Percentiles rank a stretch among this genome's conserved stretches.
phyloP scores from a whole-genome alignment of 2,113 vertebrate species.

The Strigops habroptila region DNA sequence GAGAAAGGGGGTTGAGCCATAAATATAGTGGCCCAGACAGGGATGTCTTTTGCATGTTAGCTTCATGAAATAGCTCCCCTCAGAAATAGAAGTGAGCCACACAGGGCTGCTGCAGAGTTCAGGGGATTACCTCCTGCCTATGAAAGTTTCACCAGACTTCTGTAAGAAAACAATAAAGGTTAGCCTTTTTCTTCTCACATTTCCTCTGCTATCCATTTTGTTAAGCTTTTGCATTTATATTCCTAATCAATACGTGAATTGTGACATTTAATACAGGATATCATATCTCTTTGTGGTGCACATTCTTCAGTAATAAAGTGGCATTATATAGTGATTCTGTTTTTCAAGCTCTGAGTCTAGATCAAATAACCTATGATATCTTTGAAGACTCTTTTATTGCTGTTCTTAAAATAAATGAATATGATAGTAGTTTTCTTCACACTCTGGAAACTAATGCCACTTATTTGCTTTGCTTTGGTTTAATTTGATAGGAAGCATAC shows the following conservation, averaged over 20 bases:
- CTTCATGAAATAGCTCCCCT: not conserved
- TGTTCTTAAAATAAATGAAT: conserved; percentile 28
- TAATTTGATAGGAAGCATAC: not conserved
- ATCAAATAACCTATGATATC: conserved; percentile 36
- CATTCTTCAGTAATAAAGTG: conserved; percentile 34
- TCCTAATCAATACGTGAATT: conserved; percentile 64
- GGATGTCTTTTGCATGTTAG: not conserved
- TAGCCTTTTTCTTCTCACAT: not conserved
- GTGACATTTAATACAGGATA: conserved; percentile 45
- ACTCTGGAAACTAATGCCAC: not conserved
- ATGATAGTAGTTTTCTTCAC: conserved; percentile 13
- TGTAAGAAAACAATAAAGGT: not conserved
- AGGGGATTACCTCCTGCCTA: not conserved
- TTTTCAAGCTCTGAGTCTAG: conserved; percentile 57
- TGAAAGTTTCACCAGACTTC: not conserved
- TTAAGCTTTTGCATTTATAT: conserved; percentile 38
- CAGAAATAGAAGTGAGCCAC: not conserved
- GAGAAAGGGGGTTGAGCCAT: not conserved
- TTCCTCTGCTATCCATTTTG: not conserved
- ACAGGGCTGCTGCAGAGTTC: not conserved
- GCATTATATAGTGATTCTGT: conserved; percentile 38
- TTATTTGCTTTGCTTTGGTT: conserved; percentile 33
- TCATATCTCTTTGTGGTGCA: conserved; percentile 3
- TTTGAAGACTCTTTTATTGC: conserved; percentile 37
- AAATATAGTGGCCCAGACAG: not conserved